Evolutionary conservation across 2,113 vertebrate genomes (phyloP), one percentile per base, ranked within the genome.

Genomic region (Heterocephalus glaber): DNA sequence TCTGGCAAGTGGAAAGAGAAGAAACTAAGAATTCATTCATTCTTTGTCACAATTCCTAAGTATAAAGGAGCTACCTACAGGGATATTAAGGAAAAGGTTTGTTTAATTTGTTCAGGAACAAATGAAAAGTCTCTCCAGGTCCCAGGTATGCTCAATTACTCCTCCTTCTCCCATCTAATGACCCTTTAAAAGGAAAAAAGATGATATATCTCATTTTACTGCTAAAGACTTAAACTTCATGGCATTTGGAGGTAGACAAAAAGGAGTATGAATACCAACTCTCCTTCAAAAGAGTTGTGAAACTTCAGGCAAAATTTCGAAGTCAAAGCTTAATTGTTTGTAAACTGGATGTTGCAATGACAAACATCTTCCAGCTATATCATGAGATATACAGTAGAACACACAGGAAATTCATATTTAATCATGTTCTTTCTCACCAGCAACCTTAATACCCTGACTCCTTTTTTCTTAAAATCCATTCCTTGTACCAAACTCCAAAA

Each of bases 221-320:
- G 12, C 41, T 89, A 90, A 97, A 52, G 7, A 89, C 52, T 54
- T 89, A 28, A 79, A 44, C 84, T 94, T 66, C 30, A 90, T 81
- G 41, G 12, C 74, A 83, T 94, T 89, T 41, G 3, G 44, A 95
- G 17, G 72, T 6, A 89, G 26, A 58, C 44, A 61, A 70, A 41
- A 12, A 94, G 28, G 54, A 11, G 7, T 80, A 49, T 96, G 74
- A 56, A 44, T 88, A 19, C 7, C 58, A 97, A 22, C 52, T 89
- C 12, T 14, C 33, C 35, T 61, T 93, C 41, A 89, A 82, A 86
- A n/a, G 63, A 83, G 7, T 60, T 91, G 52, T 66, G 38, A 95
- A 82, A 86, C 3, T 44, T 80, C 33, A 41, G 14, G 41, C 20
- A 93, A 79, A 5, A 1, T 66, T 95, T 90, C 63, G 90, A 44